Base-by-base conservation (phyloP, 1,140 invertebrate genomes). In the Tetramorium parvispinum region DNA sequence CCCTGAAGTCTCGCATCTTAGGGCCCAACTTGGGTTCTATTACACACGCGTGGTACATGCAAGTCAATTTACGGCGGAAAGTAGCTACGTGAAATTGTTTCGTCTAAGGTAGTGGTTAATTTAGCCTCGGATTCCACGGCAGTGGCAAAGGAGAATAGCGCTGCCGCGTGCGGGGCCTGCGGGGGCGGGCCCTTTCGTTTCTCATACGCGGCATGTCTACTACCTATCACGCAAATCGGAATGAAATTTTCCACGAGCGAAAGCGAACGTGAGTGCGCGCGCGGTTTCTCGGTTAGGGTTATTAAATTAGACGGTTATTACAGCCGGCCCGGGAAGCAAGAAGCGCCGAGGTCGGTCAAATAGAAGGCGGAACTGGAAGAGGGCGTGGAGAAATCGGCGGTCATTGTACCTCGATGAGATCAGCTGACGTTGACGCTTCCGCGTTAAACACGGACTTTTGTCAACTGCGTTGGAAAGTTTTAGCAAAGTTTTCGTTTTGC, bases 61-160 rank as follows among this genome's bases (percentile, higher is more conserved):
- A 75, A 93, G 92, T 93, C 92, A 93, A 94, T 94, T 94, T 93
- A 88, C 93, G 57, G 59, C 27, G 68, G 92, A 88, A 92, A 93
- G 92, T 93, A 90, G 89, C 91, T 85, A 89, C 77, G 91, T 77
- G 92, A 92, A 91, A 93, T 94, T 93, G 91, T 93, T 93, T 93
- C 92, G 90, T 92, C 91, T 90, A 90, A 92, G 91, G 88, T 89
- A 90, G 87, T 83, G 85, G 92, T 93, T 93, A 91, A 92, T 92
- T 93, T 91, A 90, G 89, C 86, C 70, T 83, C 59, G 88, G 86
- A 89, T 91, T 89, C 88, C 88, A 75, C 40, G 32, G 55, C 75
- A 79, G 55, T 70, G 87, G 85, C 71, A 81, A 89, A 77, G 81
- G 79, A 85, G 88, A 89, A 77, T 51, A 61, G 77, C 57, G 57